Conservation (phyloP, 2,113 vertebrate species). For the Halcyon senegalensis region DNA sequence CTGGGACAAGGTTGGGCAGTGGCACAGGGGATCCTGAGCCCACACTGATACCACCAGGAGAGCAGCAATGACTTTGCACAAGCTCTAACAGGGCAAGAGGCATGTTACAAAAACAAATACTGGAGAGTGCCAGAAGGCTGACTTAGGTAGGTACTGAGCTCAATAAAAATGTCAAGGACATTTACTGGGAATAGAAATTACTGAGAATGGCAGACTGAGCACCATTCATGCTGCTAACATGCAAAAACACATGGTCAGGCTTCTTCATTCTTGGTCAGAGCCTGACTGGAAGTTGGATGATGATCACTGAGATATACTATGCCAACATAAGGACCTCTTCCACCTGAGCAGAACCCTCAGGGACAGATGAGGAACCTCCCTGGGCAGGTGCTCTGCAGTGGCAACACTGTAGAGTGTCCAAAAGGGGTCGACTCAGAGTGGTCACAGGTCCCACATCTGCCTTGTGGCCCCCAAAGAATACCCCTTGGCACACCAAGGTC, state of each 20-base stretch:
- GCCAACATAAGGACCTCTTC: neutral
- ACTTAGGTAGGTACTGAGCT: neutral
- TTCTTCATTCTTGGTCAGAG: neutral
- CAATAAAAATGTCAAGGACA: no score
- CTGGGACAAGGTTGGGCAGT: neutral
- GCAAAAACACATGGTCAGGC: neutral
- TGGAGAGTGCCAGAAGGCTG: neutral
- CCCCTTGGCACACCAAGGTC: neutral
- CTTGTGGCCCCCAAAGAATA: neutral
- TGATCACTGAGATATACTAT: neutral
- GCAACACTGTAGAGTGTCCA: neutral
- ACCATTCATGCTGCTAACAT: neutral
- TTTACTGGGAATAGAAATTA: neutral
- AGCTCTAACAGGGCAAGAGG: neutral
- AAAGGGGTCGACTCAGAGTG: neutral
- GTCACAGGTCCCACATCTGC: neutral
- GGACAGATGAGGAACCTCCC: neutral
- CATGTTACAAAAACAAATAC: neutral
- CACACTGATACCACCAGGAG: rapidly evolving
- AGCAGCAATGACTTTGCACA: neutral
- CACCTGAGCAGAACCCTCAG: neutral
- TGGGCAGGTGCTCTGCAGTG: neutral
- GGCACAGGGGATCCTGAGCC: neutral
- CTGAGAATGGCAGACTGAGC: neutral
- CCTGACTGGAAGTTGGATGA: neutral